Evolutionary conservation across 2,797 vertebrate genomes (phyloP), one percentile per base, ranked within the genome.

Genomic region (Falco peregrinus): DNA sequence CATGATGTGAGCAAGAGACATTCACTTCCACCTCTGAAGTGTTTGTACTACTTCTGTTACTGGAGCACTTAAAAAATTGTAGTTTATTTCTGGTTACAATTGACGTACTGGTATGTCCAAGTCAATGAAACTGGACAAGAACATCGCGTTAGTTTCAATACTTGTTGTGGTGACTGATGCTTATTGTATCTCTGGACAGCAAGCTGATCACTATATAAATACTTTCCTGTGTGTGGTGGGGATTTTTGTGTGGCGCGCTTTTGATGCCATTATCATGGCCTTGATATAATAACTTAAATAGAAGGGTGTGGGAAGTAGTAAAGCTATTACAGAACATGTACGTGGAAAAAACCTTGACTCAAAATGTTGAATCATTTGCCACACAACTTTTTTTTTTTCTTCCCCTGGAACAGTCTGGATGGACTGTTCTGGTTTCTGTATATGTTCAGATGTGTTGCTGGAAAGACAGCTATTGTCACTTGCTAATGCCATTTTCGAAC

Each of bases 251-350:
- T 93, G 96, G 84, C 84, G 91, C 91, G 92, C 78, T 91, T 91
- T 82, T 82, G 84, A 89, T 96, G 84, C 94, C 96, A 95, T 95
- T 96, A 96, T 94, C 95, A 61, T 97, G 96, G 96, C 90, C 96
- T 95, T 97, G 96, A 89, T 97, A 90, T 87, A 95, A 96, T 89
- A 87, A 95, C 94, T 95, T 91, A 96, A 97, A 96, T 95, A 96
- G 94, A 96, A 96, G 90, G 82, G 89, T 94, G 94, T 96, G 96
- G 96, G 95, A 95, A 97, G 96, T 82, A 96, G 94, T 96, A 94
- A 95, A 87, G 90, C 92, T 96, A 87, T 96, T 96, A 96, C 90
- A 96, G 96, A 95, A 95, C 93, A 95, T 82, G 92, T 93, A 94
- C 93, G 87, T 93, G 92, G 90, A 90, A 95, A 95, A 95, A 94